phyloP scores from a whole-genome alignment of 2,888 invertebrate species.

The Zootermopsis nevadensis region DNA sequence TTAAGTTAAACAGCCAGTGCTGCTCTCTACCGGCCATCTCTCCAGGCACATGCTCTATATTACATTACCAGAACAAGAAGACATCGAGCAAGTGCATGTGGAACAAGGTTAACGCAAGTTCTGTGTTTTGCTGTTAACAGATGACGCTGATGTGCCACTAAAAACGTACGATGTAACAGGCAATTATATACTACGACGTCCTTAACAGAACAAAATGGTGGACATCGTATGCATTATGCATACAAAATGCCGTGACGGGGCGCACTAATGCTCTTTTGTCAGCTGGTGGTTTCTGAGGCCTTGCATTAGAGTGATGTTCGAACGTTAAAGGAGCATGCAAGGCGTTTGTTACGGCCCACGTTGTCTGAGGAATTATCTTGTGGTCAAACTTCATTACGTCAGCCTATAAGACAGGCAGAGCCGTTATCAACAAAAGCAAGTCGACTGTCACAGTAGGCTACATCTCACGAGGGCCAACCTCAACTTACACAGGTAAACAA shows the following conservation, averaged over 20 bases:
- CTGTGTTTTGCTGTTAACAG: neutral
- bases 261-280: neutral
- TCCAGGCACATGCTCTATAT: neutral
- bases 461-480: too few species aligned
- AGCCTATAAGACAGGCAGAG: too few species aligned
- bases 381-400: too few species aligned
- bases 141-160: neutral
- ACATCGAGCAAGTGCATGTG: slow-evolving; percentile 1
- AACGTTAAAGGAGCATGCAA: too few species aligned
- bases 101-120: neutral
- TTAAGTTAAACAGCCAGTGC: neutral
- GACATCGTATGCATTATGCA: neutral
- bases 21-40: neutral
- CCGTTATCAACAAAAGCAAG: too few species aligned
- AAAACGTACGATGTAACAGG: neutral
- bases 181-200: neutral
- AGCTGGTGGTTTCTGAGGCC: neutral
- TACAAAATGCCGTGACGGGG: neutral
- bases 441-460: too few species aligned
- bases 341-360: too few species aligned
- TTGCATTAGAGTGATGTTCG: neutral
- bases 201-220: neutral
- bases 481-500: too few species aligned
- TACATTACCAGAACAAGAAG: neutral
- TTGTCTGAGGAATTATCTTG: too few species aligned